Base-by-base conservation (phyloP, 2,888 invertebrate species). In the Netelia virgata region DNA sequence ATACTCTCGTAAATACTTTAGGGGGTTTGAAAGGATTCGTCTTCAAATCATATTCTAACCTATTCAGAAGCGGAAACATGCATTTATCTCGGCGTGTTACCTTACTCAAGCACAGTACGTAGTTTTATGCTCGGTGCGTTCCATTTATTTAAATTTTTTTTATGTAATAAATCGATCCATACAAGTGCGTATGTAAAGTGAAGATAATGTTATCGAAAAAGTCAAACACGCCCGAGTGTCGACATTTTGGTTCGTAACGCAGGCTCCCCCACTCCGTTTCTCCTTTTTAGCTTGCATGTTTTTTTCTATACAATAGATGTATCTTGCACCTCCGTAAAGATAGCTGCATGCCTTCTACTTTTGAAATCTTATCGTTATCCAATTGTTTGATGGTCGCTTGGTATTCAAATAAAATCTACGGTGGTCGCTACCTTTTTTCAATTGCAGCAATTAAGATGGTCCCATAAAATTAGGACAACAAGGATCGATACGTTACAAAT, bases 141-240 rank as follows among this genome's bases (percentile, higher is more conserved):
- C 88, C 88, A 88, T 90, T 88, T 87, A 90, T 87, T 83, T 79
- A 72, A 87, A 82, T 88, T 43, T 64, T 63, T 87, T 87, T 87
- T 88, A 87, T 88, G 86, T 87, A 87, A 85, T 77, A 84, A 89
- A 89, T 88, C 84, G 87, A 89, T 90, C 89, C 86, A 88, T 90
- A 89, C 89, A 88, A 85, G 86, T 84, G 78, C 79, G 79, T 79
- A 85, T 85, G 80, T 83, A 80, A 80, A 79, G 53, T 61, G 28
- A 50, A 50, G 41, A 76, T 50, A 76, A 47, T 87, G 86, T 86
- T 86, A 87, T 88, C 86, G 79, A 87, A 89, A 87, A 87, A 88
- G 88, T 89, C 89, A 90, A 89, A 91, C 89, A 89, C 90, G 88
- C 89, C 89, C 88, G 88, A 87, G 87, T 88, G 87, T 90, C 90